A percentile compares a stretch with the other conserved stretches of the same genome.
These are phyloP conservation scores for Tanytarsus gracilentus DNA, from an alignment of 2,888 invertebrate species.

Conservation along the genomic window DNA sequence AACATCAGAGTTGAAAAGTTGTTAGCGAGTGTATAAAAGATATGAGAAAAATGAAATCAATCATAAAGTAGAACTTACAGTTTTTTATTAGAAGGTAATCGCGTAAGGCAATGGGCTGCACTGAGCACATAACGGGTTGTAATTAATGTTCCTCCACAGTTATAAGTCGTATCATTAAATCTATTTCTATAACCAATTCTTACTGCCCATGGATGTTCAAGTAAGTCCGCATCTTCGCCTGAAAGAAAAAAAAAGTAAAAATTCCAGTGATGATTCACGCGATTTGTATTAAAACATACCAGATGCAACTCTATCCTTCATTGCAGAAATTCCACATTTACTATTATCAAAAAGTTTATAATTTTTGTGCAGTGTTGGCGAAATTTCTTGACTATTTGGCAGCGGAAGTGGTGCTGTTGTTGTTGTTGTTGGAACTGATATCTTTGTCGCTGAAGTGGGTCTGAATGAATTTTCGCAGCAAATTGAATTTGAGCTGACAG, in stretches of 20 bases:
- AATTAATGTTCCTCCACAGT: conserved; percentile 16
- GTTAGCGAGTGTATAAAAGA: too few relatives aligned
- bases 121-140: not conserved
- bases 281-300: not conserved
- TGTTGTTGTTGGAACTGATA: not conserved
- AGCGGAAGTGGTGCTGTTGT: not conserved
- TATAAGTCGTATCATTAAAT: not conserved
- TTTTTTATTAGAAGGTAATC: not conserved
- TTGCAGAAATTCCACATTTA: not conserved
- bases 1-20: too few relatives aligned
- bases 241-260: not conserved
- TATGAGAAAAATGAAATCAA: not conserved
- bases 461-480: not conserved
- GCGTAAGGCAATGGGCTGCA: conserved; percentile 11
- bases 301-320: not conserved
- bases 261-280: not conserved
- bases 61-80: not conserved
- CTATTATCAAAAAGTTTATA: conserved; percentile 5
- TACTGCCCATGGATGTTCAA: conserved; percentile 19
- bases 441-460: not conserved
- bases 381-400: not conserved
- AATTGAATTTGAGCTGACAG: not conserved
- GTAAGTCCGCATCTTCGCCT: conserved; percentile 1
- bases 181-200: not conserved
- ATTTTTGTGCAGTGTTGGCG: not conserved